Evolutionary conservation across 2,888 invertebrate genomes (phyloP).

Genomic region (Diaperis boleti): DNA sequence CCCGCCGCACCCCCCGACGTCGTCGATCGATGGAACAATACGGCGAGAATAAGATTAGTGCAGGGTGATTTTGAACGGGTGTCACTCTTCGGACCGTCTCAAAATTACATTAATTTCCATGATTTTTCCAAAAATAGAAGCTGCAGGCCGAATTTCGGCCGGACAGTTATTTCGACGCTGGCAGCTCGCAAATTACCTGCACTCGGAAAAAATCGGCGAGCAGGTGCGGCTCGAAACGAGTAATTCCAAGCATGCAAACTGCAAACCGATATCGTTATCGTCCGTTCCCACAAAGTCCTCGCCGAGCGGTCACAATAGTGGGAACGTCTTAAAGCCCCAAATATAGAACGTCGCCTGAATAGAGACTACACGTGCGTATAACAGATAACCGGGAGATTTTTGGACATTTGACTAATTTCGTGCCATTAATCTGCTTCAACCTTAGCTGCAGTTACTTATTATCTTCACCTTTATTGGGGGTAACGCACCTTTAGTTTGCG

Average conservation of each 20-base stretch:
- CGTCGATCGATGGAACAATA: constrained; percentile 4
- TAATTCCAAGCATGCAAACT: no score
- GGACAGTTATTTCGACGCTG: no score
- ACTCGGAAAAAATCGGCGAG: neutral
- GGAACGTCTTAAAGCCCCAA: constrained; percentile 4
- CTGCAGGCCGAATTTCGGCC: no score
- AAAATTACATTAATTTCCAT: no score
- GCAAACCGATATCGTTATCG: neutral
- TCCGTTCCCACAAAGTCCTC: neutral
- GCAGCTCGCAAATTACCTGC: no score
- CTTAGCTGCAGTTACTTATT: constrained; percentile 57
- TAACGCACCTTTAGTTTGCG: constrained; percentile 56
- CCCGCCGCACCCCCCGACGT: neutral
- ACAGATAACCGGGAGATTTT: constrained; percentile 60
- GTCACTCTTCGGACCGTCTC: no score
- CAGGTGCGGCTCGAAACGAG: neutral
- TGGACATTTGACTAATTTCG: constrained; percentile 64
- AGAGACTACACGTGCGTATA: constrained; percentile 58
- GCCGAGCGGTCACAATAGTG: neutral
- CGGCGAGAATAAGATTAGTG: no score
- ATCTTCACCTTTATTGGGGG: constrained; percentile 55
- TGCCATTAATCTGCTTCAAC: constrained; percentile 63
- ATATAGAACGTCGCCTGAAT: constrained; percentile 21
- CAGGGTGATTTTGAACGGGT: no score
- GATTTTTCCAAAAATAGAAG: no score